phyloP scores from a whole-genome alignment of 2,113 vertebrate genomes.

The Tachycineta bicolor region DNA sequence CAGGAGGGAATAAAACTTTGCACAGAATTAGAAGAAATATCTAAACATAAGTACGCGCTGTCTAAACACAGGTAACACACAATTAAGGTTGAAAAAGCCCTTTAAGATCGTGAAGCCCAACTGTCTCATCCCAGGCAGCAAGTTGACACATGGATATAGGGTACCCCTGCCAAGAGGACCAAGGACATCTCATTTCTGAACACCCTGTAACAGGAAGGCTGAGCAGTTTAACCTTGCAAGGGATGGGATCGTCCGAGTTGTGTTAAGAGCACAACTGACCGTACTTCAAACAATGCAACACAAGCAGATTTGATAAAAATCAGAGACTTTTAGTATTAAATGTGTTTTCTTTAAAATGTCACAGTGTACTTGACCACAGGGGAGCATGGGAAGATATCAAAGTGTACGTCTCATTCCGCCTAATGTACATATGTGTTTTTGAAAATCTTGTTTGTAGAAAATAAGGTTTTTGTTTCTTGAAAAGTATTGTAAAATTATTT shows the following conservation, averaged over 20 bases:
- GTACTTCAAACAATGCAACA: not conserved
- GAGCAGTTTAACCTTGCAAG: not conserved
- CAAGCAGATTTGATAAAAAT: not conserved
- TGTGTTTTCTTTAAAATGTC: not conserved
- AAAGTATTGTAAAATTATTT: not conserved
- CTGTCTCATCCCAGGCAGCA: accelerated
- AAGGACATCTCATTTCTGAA: not conserved
- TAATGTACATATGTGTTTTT: not conserved
- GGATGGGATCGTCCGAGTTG: not conserved
- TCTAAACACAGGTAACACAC: not conserved
- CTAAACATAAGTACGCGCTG: not conserved
- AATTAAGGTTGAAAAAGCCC: not conserved
- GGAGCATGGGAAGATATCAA: accelerated
- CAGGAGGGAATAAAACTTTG: not conserved
- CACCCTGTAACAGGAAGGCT: accelerated
- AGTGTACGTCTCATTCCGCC: not conserved
- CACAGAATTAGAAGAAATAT: not conserved
- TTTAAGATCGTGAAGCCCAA: not conserved
- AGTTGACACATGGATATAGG: not conserved
- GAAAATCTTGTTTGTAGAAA: not conserved
- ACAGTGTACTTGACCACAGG: not conserved
- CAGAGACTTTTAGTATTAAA: not conserved
- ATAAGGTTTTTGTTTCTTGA: not conserved
- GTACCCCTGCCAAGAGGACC: not conserved
- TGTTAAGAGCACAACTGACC: not conserved